Base-by-base conservation (phyloP, 2,888 invertebrate genomes). In the Cheilosia scutellata region DNA sequence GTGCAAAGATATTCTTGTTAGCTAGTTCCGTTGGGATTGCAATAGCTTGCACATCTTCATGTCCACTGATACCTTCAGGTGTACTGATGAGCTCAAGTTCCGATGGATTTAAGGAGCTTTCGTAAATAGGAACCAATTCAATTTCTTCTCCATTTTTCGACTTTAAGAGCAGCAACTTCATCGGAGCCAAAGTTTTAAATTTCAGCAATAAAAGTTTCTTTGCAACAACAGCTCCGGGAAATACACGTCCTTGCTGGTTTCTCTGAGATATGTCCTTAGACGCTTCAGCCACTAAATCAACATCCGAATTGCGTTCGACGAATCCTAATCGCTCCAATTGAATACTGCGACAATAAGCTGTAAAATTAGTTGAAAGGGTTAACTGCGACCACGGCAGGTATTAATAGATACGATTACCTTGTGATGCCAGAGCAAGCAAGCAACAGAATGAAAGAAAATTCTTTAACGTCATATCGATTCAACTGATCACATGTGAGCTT, bases 131-230 rank as follows among this genome's bases (percentile, higher is more conserved):
- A 74, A 91, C 91, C 78, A 91, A 82, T 63, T 91, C 91, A 5
- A 90, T 90, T 55, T 91, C 91, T 16, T 89, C 91, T 58, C 90
- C 91, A 27, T 91, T 90, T 87, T 87, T 89, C 0, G 91, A 89
- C 77, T 88, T 89, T 2, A 91, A 87, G 53, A 91, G 88, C 57
- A 91, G 90, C 77, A 91, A 68, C 0, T 91, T 90, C 51, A 91
- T 90, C 31, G 91, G 91, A 7, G 90, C 87, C 47, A 91, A 89
- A 78, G 90, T 91, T 79, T 91, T 91, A 82, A 91, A 90, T 74
- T 91, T 91, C 31, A 91, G 87, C 76, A 91, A 82, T 33, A 91
- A 90, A 83, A 91, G 88, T 87, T 91, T 91, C 88, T 91, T 91
- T 65, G 90, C 89, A 70, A 90, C 89, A 65, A 91, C 87, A 0